Conservation (phyloP, 2,888 invertebrate genomes). For the Sialis lutaria region DNA sequence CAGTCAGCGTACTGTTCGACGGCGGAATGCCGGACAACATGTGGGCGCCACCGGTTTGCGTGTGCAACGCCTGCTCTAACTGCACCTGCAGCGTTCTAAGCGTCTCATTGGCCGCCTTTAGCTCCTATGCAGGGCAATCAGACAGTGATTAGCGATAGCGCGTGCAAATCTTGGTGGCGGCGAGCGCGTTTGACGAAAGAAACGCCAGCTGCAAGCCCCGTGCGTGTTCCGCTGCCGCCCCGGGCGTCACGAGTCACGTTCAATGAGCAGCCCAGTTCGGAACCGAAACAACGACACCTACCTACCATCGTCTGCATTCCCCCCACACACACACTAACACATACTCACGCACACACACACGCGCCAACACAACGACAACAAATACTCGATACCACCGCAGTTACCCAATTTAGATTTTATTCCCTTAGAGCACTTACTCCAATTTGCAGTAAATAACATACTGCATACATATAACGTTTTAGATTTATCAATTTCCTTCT, state of each 20-base stretch:
- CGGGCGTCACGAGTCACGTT: slow-evolving; percentile 2
- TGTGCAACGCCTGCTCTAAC: slow-evolving; percentile 50
- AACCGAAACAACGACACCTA: slow-evolving; percentile 3
- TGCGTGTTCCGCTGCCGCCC: slow-evolving; percentile 2
- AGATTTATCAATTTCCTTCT: no score
- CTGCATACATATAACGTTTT: no score
- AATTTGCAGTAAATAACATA: no score
- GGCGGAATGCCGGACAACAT: slow-evolving; percentile 20
- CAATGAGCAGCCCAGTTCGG: not conserved
- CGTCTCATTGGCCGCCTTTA: slow-evolving; percentile 69
- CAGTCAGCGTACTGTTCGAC: slow-evolving; percentile 49
- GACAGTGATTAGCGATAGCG: not conserved
- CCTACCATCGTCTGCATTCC: not conserved
- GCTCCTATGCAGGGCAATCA: slow-evolving; percentile 39
- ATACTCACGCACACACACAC: not conserved
- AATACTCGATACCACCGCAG: no score
- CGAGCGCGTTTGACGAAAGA: slow-evolving; percentile 6
- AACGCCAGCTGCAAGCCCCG: slow-evolving; percentile 1
- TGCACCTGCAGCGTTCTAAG: slow-evolving; percentile 66
- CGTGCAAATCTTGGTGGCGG: not conserved
- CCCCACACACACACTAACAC: not conserved
- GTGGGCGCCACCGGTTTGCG: slow-evolving; percentile 26
- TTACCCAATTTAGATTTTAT: no score
- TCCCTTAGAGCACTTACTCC: no score
- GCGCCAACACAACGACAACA: not conserved